Conservation (phyloP, 2,113 vertebrate genomes). For the Paradoxurus hermaphroditus region DNA sequence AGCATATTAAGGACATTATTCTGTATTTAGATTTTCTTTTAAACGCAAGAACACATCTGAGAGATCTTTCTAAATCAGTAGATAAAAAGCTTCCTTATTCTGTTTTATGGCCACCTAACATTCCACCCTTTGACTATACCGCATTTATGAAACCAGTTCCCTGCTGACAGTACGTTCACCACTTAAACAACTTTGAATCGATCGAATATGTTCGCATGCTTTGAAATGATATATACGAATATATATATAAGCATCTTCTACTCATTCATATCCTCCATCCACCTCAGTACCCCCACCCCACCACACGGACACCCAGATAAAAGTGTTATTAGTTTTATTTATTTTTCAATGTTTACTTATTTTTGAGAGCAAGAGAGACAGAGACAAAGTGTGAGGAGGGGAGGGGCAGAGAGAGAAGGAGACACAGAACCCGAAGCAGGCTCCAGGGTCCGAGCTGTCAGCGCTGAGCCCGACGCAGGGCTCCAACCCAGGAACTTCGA, state of each 20-base stretch:
- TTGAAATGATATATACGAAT: not conserved
- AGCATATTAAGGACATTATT: not conserved
- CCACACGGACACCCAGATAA: not conserved
- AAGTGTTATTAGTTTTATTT: not conserved
- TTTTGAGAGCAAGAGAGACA: too few relatives aligned
- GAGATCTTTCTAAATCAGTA: not conserved
- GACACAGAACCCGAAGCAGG: too few relatives aligned
- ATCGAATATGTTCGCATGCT: not conserved
- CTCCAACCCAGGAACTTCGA: too few relatives aligned
- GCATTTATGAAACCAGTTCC: not conserved
- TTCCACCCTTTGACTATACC: not conserved
- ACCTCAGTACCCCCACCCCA: not conserved
- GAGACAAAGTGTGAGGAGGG: too few relatives aligned
- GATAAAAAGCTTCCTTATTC: not conserved
- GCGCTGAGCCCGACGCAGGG: too few relatives aligned
- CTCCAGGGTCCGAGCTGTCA: too few relatives aligned
- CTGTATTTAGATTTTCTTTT: conserved; percentile 8
- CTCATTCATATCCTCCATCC: not conserved
- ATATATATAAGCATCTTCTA: not conserved
- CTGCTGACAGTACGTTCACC: not conserved
- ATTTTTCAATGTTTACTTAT: too few relatives aligned
- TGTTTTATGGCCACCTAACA: not conserved
- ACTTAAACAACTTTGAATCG: conserved; percentile 19
- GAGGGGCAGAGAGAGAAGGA: too few relatives aligned
- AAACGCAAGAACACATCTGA: not conserved